Percentiles rank a stretch among this genome's conserved stretches.
Evolutionary conservation across 2,888 invertebrate species (phyloP).

Genomic region (Rhamphomyia laevipes): DNA sequence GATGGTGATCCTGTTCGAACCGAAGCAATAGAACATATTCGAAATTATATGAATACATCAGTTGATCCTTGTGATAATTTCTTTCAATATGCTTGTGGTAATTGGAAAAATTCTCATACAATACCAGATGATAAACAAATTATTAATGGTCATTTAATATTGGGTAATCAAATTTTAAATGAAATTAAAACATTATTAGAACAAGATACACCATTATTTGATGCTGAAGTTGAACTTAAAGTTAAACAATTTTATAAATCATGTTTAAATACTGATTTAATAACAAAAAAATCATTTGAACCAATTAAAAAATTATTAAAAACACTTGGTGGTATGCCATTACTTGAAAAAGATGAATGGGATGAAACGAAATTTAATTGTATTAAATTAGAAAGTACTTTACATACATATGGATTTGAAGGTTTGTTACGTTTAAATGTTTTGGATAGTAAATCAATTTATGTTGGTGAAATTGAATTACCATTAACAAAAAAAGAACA

Average conservation of each 20-base stretch:
- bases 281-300: background rate
- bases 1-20: background rate
- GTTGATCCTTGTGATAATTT: constrained; percentile 3
- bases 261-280: background rate
- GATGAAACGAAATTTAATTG: background rate
- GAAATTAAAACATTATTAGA: background rate
- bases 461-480: background rate
- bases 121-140: background rate
- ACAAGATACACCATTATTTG: background rate
- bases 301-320: background rate
- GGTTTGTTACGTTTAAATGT: background rate
- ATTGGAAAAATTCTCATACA: background rate
- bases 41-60: background rate
- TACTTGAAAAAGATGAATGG: background rate
- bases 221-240: background rate
- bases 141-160: background rate
- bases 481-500: background rate
- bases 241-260: constrained; percentile 1
- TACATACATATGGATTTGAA: background rate
- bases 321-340: background rate
- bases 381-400: background rate
- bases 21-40: background rate
- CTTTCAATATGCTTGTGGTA: constrained; percentile 1
- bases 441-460: background rate
- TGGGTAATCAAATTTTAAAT: background rate